A percentile compares a stretch with the other conserved stretches of the same genome.
phyloP scores from a whole-genome alignment of 2,888 invertebrate species.

The Leptinotarsa haldemani region DNA sequence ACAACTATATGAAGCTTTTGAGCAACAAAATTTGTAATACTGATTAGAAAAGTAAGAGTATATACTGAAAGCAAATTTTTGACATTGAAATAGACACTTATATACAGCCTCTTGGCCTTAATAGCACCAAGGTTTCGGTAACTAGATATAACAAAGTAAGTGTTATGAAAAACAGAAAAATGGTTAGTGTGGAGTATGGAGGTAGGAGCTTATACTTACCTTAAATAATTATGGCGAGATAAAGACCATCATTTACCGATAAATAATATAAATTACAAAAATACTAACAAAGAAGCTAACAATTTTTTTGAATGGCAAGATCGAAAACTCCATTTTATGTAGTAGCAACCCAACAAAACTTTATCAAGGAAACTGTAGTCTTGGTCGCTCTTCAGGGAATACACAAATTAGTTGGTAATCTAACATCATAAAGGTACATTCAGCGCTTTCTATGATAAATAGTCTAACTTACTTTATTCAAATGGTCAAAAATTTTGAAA shows the following conservation, averaged over 20 bases:
- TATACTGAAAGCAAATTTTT: background rate
- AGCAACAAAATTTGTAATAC: conserved; percentile 21
- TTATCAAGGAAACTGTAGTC: conserved; percentile 55
- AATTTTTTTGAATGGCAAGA: conserved; percentile 56
- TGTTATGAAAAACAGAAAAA: conserved; percentile 19
- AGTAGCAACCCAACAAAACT: conserved; percentile 47
- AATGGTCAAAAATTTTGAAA: background rate
- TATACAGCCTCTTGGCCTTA: conserved; percentile 25
- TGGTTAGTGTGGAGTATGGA: conserved; percentile 32
- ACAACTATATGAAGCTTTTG: conserved; percentile 10
- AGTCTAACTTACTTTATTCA: background rate
- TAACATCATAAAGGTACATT: conserved; percentile 10
- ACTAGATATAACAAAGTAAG: background rate
- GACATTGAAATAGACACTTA: conserved; percentile 19
- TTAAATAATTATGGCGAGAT: conserved; percentile 60
- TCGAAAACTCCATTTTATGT: conserved; percentile 49
- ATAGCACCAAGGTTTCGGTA: conserved; percentile 40
- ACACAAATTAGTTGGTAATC: conserved; percentile 13
- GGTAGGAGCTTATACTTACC: conserved; percentile 52
- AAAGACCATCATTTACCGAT: conserved; percentile 51
- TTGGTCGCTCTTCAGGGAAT: conserved; percentile 14
- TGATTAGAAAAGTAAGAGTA: conserved; percentile 5
- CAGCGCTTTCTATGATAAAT: background rate
- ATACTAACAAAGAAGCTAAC: conserved; percentile 47
- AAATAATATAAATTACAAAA: conserved; percentile 55